Evolutionary conservation across 2,888 invertebrate species (phyloP).

Genomic region (Pecten maximus): DNA sequence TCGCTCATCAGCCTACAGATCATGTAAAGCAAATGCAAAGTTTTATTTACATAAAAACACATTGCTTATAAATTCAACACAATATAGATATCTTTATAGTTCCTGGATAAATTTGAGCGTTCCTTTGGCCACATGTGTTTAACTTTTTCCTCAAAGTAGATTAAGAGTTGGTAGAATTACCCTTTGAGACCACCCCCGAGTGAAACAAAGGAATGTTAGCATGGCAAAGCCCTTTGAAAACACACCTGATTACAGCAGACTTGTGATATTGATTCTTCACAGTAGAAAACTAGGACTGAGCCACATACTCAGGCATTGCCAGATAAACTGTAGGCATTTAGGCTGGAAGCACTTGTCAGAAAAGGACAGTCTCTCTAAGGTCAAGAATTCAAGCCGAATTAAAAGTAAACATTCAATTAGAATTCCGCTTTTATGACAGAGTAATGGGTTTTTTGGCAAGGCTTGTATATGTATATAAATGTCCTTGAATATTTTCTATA

Average conservation of each 20-base stretch:
- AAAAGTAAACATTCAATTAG: background rate
- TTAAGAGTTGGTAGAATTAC: background rate
- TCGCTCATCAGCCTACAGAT: background rate
- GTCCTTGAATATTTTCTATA: background rate
- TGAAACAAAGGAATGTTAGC: constrained; percentile 35
- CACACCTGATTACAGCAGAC: constrained; percentile 33
- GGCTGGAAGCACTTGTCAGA: constrained; percentile 15
- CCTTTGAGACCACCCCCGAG: background rate
- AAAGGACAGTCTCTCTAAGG: background rate
- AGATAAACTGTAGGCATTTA: constrained; percentile 9
- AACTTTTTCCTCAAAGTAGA: background rate
- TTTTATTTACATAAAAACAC: background rate
- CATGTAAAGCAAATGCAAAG: background rate
- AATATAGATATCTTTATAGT: background rate
- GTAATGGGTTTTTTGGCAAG: background rate
- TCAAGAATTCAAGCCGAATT: background rate
- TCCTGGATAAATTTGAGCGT: background rate
- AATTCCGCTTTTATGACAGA: background rate
- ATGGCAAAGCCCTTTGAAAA: constrained; percentile 26
- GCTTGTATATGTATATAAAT: too few relatives aligned
- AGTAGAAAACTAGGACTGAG: constrained; percentile 23
- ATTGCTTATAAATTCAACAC: background rate
- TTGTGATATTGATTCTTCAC: constrained; percentile 22
- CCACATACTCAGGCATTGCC: background rate
- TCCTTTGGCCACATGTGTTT: background rate